Evolutionary conservation across 2,797 vertebrate species (phyloP).

Genomic region (Pristis pectinata): DNA sequence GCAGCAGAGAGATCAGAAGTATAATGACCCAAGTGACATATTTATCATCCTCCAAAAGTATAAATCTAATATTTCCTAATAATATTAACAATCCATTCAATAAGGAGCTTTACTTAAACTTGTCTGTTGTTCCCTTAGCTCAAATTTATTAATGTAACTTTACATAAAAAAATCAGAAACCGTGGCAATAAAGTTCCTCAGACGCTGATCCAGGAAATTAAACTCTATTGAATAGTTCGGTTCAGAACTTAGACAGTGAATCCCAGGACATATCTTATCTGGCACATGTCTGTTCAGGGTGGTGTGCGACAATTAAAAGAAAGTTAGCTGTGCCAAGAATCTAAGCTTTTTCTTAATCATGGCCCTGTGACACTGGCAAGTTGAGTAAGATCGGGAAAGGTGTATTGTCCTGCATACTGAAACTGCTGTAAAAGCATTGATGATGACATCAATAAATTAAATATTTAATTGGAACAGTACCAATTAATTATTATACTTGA

Average conservation of each 20-base stretch:
- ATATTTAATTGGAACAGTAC: neutral
- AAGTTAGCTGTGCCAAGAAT: neutral
- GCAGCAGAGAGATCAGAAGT: neutral
- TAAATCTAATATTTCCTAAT: neutral
- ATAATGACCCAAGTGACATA: neutral
- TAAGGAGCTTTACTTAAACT: neutral
- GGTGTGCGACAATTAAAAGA: neutral
- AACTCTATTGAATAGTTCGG: neutral
- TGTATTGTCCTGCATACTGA: neutral
- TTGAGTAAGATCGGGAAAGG: neutral
- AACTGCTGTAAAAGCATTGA: neutral
- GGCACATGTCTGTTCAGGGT: neutral
- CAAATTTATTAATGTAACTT: neutral
- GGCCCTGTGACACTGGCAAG: neutral
- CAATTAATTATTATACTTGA: neutral
- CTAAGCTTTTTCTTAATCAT: neutral
- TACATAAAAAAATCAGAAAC: neutral
- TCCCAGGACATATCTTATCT: neutral
- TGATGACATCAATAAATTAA: neutral
- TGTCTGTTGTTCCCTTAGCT: neutral
- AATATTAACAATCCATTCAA: neutral
- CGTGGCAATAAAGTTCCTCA: neutral
- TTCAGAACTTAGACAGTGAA: neutral
- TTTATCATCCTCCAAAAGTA: neutral
- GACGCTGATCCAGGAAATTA: neutral